These are phyloP conservation scores for Ahaetulla prasina DNA, from an alignment of 2,113 vertebrate genomes.

Conservation along the genomic window DNA sequence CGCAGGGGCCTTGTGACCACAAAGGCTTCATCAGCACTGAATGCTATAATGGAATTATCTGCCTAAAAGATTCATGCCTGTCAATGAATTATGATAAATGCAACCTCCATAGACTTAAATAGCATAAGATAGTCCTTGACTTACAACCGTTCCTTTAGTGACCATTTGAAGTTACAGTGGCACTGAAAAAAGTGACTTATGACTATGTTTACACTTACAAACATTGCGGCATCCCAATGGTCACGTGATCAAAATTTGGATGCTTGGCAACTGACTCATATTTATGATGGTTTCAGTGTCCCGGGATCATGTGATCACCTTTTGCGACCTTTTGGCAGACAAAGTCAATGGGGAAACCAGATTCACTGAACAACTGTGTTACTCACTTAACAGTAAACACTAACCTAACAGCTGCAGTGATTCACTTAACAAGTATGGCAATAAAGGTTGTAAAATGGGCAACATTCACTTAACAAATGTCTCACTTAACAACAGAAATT, in stretches of 20 bases:
- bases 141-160: too few relatives aligned
- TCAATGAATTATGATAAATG: not conserved
- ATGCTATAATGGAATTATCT: not conserved
- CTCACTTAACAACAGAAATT: not conserved
- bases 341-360: not conserved
- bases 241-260: not conserved
- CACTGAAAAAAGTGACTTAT: not conserved
- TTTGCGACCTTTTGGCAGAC: not conserved
- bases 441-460: not conserved
- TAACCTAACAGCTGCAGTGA: too few relatives aligned
- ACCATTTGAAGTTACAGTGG: not conserved
- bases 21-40: not conserved
- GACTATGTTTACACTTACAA: not conserved
- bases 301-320: not conserved
- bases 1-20: not conserved
- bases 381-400: too few relatives aligned
- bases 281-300: not conserved
- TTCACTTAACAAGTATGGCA: not conserved
- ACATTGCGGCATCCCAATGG: not conserved
- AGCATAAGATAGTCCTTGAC: not conserved
- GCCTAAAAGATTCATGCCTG: not conserved
- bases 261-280: not conserved
- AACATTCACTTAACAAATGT: not conserved
- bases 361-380: too few relatives aligned
- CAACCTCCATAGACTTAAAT: not conserved